Conservation (phyloP, 2,113 vertebrate species). For the Panthera uncia region DNA sequence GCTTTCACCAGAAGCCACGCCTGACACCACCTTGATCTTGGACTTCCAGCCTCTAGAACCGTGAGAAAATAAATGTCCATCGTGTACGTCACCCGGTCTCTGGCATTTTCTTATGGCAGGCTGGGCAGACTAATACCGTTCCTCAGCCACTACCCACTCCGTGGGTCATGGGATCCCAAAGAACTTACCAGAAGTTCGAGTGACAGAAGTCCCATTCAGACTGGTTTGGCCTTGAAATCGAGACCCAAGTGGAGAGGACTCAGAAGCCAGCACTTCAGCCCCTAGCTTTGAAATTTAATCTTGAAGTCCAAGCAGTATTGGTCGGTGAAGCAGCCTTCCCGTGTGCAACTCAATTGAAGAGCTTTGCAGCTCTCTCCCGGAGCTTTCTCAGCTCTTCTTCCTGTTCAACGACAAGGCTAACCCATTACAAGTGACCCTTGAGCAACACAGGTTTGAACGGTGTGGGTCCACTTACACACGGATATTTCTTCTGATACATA, state of each 20-base stretch:
- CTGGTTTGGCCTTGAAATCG: neutral
- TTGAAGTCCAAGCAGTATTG: neutral
- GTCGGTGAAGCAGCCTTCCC: neutral
- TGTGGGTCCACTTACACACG: neutral
- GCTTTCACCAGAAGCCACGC: neutral
- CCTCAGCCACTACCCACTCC: neutral
- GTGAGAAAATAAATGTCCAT: neutral
- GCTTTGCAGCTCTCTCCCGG: neutral
- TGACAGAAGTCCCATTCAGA: neutral
- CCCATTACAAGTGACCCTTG: neutral
- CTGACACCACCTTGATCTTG: neutral
- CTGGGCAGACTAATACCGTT: neutral
- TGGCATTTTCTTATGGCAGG: neutral
- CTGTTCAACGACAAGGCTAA: neutral
- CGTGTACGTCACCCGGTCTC: neutral
- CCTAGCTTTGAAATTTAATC: neutral
- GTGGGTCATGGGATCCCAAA: neutral
- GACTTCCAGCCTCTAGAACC: neutral
- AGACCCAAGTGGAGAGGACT: neutral
- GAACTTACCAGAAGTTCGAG: neutral
- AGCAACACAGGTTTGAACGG: neutral
- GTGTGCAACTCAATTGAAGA: neutral
- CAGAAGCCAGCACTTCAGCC: neutral
- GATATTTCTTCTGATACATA: neutral
- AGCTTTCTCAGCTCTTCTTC: neutral